Percentiles rank a stretch among this genome's conserved stretches.
phyloP scores from a whole-genome alignment of 2,888 invertebrate species.

The Maniola hyperantus region DNA sequence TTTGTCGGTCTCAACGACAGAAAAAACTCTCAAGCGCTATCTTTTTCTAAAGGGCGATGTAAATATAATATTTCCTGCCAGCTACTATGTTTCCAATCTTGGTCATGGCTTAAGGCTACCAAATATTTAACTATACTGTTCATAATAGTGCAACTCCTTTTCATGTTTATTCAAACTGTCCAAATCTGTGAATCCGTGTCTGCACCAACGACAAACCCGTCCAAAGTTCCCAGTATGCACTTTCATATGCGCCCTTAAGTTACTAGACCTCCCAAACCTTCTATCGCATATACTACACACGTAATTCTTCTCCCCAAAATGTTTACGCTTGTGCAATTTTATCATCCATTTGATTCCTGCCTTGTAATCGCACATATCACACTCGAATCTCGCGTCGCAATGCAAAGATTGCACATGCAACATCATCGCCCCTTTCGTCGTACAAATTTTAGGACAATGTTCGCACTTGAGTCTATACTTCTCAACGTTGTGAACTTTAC shows the following conservation, averaged over 20 bases:
- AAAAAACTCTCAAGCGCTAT: too few relatives aligned
- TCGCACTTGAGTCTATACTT: slow-evolving; percentile 65
- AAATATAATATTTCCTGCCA: too few relatives aligned
- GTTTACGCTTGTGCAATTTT: slow-evolving; percentile 72
- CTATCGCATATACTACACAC: slow-evolving; percentile 81
- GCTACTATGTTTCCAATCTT: too few relatives aligned
- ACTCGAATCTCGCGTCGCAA: slow-evolving; percentile 57
- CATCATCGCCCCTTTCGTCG: slow-evolving; percentile 78
- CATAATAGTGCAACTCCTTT: slow-evolving; percentile 52
- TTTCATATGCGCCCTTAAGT: slow-evolving; percentile 66
- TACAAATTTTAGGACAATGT: slow-evolving; percentile 68
- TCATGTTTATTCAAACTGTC: slow-evolving; percentile 55
- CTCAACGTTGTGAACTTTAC: slow-evolving; percentile 66
- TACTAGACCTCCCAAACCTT: slow-evolving; percentile 79
- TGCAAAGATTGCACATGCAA: slow-evolving; percentile 79
- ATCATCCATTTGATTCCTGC: slow-evolving; percentile 63
- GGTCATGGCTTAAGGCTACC: too few relatives aligned
- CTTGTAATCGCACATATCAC: slow-evolving; percentile 65
- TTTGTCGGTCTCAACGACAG: too few relatives aligned
- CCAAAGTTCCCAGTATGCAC: slow-evolving; percentile 63
- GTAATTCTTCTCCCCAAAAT: slow-evolving; percentile 75
- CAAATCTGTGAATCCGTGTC: slow-evolving; percentile 55
- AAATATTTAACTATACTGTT: slow-evolving; percentile 37
- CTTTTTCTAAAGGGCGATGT: too few relatives aligned
- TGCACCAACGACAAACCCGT: slow-evolving; percentile 61